Evolutionary conservation across 2,797 vertebrate species (phyloP).

Genomic region (Enteromius afrohamiltoni): DNA sequence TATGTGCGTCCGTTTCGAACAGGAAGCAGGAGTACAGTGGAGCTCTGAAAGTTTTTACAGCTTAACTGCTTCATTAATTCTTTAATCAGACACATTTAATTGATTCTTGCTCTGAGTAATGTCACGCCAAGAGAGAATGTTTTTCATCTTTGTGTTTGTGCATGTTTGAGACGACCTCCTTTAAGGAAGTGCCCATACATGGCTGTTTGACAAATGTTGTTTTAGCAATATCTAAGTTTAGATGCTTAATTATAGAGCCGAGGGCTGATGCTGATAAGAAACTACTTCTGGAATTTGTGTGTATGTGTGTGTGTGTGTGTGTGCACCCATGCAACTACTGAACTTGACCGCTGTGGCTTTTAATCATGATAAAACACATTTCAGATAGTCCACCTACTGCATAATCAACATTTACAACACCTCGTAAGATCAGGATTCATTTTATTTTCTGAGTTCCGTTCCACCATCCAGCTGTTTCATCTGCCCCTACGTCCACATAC

Average conservation of each 20-base stretch:
- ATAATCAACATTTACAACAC: constrained; percentile 1
- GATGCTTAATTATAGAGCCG: not conserved
- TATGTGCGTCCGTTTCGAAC: constrained; percentile 22
- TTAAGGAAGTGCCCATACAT: not conserved
- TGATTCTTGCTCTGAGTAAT: constrained; percentile 50
- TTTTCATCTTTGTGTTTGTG: constrained; percentile 14
- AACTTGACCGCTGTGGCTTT: not conserved
- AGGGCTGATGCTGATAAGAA: constrained; percentile 20
- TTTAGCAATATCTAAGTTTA: not conserved
- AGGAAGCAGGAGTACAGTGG: constrained; percentile 28
- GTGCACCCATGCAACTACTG: not conserved
- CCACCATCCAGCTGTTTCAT: constrained; percentile 12
- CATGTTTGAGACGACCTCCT: not conserved
- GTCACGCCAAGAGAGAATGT: not conserved
- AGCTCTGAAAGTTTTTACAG: constrained; percentile 53
- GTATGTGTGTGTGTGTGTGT: not conserved
- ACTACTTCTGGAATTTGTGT: not conserved
- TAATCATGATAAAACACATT: constrained; percentile 12
- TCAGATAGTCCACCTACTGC: constrained; percentile 4
- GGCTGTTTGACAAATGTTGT: not conserved
- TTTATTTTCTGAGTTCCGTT: constrained; percentile 28
- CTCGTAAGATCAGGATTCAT: not conserved
- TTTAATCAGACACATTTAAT: constrained; percentile 61
- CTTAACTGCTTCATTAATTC: constrained; percentile 61
- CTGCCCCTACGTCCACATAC: not conserved